A percentile compares a stretch with the other conserved stretches of the same genome.
These are phyloP conservation scores for Potamarius usumacintae DNA, from an alignment of 2,113 vertebrate species.

Conservation along the genomic window DNA sequence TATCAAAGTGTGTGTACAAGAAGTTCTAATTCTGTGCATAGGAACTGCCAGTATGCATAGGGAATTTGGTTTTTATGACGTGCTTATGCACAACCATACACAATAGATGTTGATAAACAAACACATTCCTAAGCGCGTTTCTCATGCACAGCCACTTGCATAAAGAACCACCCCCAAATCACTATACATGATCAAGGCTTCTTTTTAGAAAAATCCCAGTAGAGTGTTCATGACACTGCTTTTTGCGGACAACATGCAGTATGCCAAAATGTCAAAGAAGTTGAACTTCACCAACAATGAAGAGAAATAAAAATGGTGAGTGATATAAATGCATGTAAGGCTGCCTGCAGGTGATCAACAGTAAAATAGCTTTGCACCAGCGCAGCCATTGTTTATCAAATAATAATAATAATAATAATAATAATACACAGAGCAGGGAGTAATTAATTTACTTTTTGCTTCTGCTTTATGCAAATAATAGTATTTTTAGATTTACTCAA, in stretches of 20 bases:
- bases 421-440: slow-evolving; percentile 52
- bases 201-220: neutral
- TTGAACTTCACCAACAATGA: neutral
- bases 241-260: neutral
- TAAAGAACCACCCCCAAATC: neutral
- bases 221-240: neutral
- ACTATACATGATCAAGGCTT: neutral
- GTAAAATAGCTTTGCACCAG: neutral
- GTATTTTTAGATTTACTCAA: neutral
- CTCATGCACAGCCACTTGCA: neutral
- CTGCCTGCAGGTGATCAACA: neutral
- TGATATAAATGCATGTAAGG: neutral
- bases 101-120: neutral
- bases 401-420: no score
- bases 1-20: slow-evolving; percentile 51
- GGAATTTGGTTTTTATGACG: neutral
- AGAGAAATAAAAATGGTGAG: neutral
- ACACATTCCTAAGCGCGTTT: neutral
- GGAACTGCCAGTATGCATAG: neutral
- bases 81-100: neutral
- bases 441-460: slow-evolving; percentile 70
- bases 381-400: neutral
- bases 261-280: neutral
- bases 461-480: slow-evolving; percentile 33
- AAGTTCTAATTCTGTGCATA: neutral